Evolutionary conservation across 2,888 invertebrate genomes (phyloP).

Genomic region (Geophilus truncorum): DNA sequence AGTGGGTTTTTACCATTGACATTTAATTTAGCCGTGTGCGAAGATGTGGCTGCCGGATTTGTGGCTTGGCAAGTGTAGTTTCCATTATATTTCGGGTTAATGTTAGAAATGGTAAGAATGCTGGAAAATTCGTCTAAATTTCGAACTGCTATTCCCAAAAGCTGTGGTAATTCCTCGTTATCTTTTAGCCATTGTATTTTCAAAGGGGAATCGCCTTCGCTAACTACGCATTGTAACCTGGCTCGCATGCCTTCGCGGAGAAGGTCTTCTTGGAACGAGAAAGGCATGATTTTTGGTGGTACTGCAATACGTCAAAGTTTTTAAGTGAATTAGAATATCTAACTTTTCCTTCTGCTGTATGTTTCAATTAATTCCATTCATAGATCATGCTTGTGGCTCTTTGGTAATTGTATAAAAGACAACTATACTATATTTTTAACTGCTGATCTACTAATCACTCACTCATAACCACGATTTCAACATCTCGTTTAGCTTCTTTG

Average conservation of each 20-base stretch:
- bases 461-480: constrained; percentile 32
- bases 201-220: constrained; percentile 72
- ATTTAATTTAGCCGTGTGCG: constrained; percentile 30
- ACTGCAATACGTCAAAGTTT: constrained; percentile 51
- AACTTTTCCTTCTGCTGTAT: background rate
- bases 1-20: constrained; percentile 35
- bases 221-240: constrained; percentile 72
- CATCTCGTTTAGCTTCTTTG: background rate
- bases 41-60: constrained; percentile 23
- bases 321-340: background rate
- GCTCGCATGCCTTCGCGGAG: constrained; percentile 71
- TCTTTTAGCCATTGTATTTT: constrained; percentile 77
- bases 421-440: too few relatives aligned
- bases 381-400: too few relatives aligned
- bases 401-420: too few relatives aligned
- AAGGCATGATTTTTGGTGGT: constrained; percentile 79
- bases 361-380: too few relatives aligned
- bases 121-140: constrained; percentile 35
- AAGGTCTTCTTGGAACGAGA: constrained; percentile 75
- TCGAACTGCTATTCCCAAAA: constrained; percentile 29
- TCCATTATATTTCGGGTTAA: constrained; percentile 34
- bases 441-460: background rate
- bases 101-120: constrained; percentile 62
- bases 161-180: constrained; percentile 55
- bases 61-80: constrained; percentile 34